Evolutionary conservation across 2,888 invertebrate species (phyloP), one percentile per base, ranked within the genome.

Genomic region (Erannis defoliaria): DNA sequence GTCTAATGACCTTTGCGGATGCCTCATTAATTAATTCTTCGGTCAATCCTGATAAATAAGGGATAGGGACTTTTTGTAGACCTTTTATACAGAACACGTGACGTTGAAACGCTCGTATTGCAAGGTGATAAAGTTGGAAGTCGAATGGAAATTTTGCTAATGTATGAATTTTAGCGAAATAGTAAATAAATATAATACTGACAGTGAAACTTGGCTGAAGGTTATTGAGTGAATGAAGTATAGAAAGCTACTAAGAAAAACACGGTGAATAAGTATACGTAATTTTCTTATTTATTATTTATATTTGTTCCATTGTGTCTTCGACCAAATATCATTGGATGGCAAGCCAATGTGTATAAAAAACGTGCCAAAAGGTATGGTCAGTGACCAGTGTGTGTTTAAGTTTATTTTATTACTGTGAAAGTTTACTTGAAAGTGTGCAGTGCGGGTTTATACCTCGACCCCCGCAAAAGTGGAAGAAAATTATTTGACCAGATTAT

Each of bases 11-110:
- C 80, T 77, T 77, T 77, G 74, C 76, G 74, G 78, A 74, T 73
- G 76, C 74, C 77, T 77, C 82, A 85, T 83, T 85, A 86, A 86
- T 86, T 86, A 86, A 85, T 85, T 85, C 80, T 70, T 77, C 60
- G 71, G 71, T 77, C 78, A 79, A 81, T 82, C 78, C 78, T 80
- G 80, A 82, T 84, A 83, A 82, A 85, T 82, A 82, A 77, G 75
- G 77, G 72, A 72, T 62, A 57, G 37, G 54, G 31, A 33, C 62
- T 64, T 67, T 56, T 55, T 43, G 48, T 33, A 35, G 38, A 42
- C 48, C 46, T 57, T 56, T 58, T 55, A 42, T 55, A 9, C 5
- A 21, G 3, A 4, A 31, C 16, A 21, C 8, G 14, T 18, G 6
- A 29, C 12, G 51, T 21, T n/a, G n/a, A 26, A 5, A 49, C 33